Percentiles rank a stretch among this genome's conserved stretches.
These are phyloP conservation scores for Chrysogorgia sp. DNA, from an alignment of 92 coral and sea anemone species.

Conservation along the genomic window DNA sequence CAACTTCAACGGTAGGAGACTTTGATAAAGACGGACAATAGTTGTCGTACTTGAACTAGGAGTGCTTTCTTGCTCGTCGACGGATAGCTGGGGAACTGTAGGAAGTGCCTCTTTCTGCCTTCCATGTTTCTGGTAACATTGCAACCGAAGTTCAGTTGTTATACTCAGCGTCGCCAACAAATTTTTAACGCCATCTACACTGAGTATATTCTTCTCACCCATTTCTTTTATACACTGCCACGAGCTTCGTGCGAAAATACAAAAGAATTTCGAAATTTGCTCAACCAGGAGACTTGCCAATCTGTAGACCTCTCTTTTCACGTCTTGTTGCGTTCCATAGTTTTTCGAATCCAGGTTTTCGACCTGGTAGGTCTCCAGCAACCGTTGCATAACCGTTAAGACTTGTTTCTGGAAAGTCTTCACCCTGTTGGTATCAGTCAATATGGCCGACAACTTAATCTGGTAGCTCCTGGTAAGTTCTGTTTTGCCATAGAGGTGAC, in stretches of 20 bases:
- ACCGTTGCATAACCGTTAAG: background rate
- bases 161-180: conserved; percentile 8
- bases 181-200: conserved; percentile 1
- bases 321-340: conserved; percentile 23
- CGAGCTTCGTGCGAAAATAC: conserved; percentile 31
- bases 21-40: conserved; percentile 34
- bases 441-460: background rate
- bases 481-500: conserved; percentile 29
- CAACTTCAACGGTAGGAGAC: conserved; percentile 23
- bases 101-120: conserved; percentile 42
- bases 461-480: conserved; percentile 5
- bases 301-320: conserved; percentile 33
- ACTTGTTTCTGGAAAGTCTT: conserved; percentile 13
- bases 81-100: conserved; percentile 23
- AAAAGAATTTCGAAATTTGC: conserved; percentile 30
- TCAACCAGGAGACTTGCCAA: conserved; percentile 35
- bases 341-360: background rate
- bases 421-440: conserved; percentile 17
- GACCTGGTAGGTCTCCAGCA: background rate
- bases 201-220: conserved; percentile 8
- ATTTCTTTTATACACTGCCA: conserved; percentile 23
- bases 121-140: conserved; percentile 28
- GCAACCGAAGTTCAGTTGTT: conserved; percentile 36
- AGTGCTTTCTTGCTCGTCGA: background rate
- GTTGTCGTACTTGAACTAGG: conserved; percentile 8